phyloP scores from a whole-genome alignment of 2,888 invertebrate genomes.

The Xestobium rufovillosum region DNA sequence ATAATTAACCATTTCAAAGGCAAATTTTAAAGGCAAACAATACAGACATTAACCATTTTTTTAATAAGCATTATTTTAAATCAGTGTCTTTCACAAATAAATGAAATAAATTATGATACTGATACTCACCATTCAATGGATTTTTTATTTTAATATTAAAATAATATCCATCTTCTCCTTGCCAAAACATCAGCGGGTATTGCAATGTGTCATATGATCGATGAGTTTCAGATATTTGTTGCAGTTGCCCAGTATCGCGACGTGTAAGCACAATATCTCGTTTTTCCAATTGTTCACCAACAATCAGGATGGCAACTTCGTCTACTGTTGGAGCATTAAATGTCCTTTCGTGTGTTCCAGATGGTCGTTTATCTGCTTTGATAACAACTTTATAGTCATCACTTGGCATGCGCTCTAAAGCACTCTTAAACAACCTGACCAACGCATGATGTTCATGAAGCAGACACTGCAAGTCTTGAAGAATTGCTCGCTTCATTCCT shows the following conservation, averaged over 20 bases:
- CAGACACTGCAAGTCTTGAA: conserved; percentile 18
- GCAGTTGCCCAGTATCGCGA: conserved; percentile 23
- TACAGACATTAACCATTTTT: too few relatives aligned
- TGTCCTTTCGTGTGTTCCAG: conserved; percentile 29
- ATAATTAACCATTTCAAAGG: too few relatives aligned
- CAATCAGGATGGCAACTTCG: conserved; percentile 36
- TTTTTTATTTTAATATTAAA: conserved; percentile 15
- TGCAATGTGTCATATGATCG: conserved; percentile 30
- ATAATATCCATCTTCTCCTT: conserved; percentile 20
- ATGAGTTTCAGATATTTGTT: conserved; percentile 28
- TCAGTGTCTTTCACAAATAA: too few relatives aligned
- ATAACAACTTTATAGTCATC: conserved; percentile 34
- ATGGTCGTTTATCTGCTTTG: conserved; percentile 32
- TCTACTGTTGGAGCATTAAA: conserved; percentile 36
- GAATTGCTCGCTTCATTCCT: conserved; percentile 27
- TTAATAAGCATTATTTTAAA: too few relatives aligned
- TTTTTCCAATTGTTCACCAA: conserved; percentile 30
- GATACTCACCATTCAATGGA: conserved; percentile 15
- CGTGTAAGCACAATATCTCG: conserved; percentile 32
- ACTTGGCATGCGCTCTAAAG: conserved; percentile 29
- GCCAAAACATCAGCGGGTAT: conserved; percentile 15
- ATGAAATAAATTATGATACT: too few relatives aligned
- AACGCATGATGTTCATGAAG: conserved; percentile 29
- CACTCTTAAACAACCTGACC: conserved; percentile 30
- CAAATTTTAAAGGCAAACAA: too few relatives aligned